These are phyloP conservation scores for Bembecia ichneumoniformis DNA, from an alignment of 2,888 invertebrate genomes.

Conservation along the genomic window DNA sequence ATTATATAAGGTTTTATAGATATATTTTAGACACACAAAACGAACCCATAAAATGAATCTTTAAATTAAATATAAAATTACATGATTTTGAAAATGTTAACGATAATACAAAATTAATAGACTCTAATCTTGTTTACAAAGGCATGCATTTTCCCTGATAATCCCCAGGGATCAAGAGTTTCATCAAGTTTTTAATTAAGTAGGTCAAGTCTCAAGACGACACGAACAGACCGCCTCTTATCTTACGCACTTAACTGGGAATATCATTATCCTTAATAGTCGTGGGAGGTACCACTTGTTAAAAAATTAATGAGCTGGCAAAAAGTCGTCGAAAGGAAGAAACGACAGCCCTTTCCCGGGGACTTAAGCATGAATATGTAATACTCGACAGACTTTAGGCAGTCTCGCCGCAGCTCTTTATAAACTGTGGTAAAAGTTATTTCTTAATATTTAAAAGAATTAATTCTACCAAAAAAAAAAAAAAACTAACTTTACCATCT, in stretches of 20 bases:
- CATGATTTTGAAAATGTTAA: too few relatives aligned
- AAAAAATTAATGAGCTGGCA: conserved; percentile 6
- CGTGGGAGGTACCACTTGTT: conserved; percentile 12
- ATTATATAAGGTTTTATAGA: too few relatives aligned
- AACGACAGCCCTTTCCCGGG: neutral
- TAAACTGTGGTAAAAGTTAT: too few relatives aligned
- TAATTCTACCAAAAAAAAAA: too few relatives aligned
- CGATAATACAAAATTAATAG: too few relatives aligned
- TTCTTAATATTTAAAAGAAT: too few relatives aligned
- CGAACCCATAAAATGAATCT: too few relatives aligned
- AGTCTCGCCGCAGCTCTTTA: neutral
- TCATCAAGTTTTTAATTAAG: conserved; percentile 20
- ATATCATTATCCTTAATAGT: conserved; percentile 17
- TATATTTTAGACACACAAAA: too few relatives aligned
- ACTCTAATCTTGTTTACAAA: neutral
- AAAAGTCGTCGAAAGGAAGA: neutral
- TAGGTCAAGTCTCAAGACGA: conserved; percentile 7
- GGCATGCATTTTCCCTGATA: neutral
- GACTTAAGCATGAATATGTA: neutral
- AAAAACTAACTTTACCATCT: too few relatives aligned
- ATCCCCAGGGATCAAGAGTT: conserved; percentile 6
- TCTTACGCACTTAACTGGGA: conserved; percentile 4
- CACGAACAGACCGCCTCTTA: neutral
- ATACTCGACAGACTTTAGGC: neutral
- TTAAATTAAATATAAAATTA: too few relatives aligned